phyloP scores from a whole-genome alignment of 30 jellyfish, hydroid and myxozoan genomes.

The Hydra vulgaris region DNA sequence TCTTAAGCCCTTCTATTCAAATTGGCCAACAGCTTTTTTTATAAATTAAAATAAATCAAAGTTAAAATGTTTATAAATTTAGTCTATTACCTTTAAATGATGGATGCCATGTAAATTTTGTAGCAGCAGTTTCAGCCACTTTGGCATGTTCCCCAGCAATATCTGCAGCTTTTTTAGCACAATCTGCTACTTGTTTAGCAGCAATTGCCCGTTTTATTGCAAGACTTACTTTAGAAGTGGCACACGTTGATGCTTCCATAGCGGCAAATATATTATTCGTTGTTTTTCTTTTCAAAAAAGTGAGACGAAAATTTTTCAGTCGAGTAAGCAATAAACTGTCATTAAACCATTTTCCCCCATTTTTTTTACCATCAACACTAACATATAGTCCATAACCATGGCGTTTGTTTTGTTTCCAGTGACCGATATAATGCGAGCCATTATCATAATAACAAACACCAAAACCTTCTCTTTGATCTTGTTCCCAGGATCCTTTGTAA shows the following conservation, averaged over 20 bases:
- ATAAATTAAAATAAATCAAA: neutral
- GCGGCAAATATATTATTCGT: conserved; percentile 59
- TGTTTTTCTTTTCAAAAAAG: conserved; percentile 55
- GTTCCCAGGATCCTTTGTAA: conserved; percentile 87
- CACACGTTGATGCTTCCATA: conserved; percentile 64
- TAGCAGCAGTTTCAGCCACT: conserved; percentile 42
- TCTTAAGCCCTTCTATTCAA: too few relatives aligned
- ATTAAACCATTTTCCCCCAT: conserved; percentile 86
- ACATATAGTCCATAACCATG: conserved; percentile 84
- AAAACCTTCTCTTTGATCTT: conserved; percentile 64
- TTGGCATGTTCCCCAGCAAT: conserved; percentile 49
- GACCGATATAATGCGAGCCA: conserved; percentile 72
- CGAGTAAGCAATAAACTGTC: conserved; percentile 56
- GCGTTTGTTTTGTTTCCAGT: conserved; percentile 73
- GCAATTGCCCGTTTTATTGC: conserved; percentile 74
- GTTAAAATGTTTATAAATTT: too few relatives aligned
- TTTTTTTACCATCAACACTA: conserved; percentile 20
- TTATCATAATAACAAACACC: conserved; percentile 72
- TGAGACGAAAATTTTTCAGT: conserved; percentile 43
- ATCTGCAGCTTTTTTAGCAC: conserved; percentile 58
- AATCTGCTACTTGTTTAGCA: conserved; percentile 70
- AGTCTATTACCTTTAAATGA: conserved; percentile 15
- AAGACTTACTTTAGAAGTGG: conserved; percentile 60
- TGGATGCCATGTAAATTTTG: conserved; percentile 26
- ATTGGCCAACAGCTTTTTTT: too few relatives aligned